These are phyloP conservation scores for Magallana ariakensis DNA, from an alignment of 1,140 invertebrate genomes.

Conservation along the genomic window DNA sequence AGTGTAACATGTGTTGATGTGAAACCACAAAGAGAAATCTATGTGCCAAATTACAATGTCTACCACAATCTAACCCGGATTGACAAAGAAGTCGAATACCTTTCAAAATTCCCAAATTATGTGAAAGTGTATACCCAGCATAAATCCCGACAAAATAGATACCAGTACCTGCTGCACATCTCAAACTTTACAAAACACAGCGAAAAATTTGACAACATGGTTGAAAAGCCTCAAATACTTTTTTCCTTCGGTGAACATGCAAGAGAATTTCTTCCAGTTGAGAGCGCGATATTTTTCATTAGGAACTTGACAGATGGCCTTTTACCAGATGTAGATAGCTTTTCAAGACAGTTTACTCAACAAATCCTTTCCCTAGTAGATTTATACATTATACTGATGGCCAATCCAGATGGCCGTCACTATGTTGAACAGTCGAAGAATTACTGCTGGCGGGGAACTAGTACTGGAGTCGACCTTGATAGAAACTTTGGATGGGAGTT, in stretches of 20 bases:
- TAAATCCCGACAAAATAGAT: constrained; percentile 62
- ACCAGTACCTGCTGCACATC: constrained; percentile 70
- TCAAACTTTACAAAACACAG: constrained; percentile 67
- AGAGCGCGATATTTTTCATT: constrained; percentile 72
- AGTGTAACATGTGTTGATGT: constrained; percentile 65
- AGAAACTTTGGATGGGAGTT: constrained; percentile 78
- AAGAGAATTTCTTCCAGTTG: constrained; percentile 76
- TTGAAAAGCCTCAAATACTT: constrained; percentile 63
- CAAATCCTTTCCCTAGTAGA: constrained; percentile 70
- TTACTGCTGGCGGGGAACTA: constrained; percentile 77
- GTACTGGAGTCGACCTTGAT: constrained; percentile 75
- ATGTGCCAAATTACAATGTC: constrained; percentile 71
- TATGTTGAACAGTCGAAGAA: constrained; percentile 72
- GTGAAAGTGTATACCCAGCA: constrained; percentile 62
- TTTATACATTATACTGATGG: constrained; percentile 72
- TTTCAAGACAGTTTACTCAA: constrained; percentile 48
- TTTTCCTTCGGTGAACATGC: constrained; percentile 78
- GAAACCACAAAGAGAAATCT: constrained; percentile 70
- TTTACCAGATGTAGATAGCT: constrained; percentile 44
- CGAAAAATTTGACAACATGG: not conserved
- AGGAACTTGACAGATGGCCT: constrained; percentile 69
- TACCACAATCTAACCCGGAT: constrained; percentile 74
- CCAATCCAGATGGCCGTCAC: constrained; percentile 76
- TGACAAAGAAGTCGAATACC: constrained; percentile 54
- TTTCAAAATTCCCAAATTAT: constrained; percentile 63